These are phyloP conservation scores for Lacerta bilineata DNA, from an alignment of 2,797 vertebrate species.

Conservation along the genomic window DNA sequence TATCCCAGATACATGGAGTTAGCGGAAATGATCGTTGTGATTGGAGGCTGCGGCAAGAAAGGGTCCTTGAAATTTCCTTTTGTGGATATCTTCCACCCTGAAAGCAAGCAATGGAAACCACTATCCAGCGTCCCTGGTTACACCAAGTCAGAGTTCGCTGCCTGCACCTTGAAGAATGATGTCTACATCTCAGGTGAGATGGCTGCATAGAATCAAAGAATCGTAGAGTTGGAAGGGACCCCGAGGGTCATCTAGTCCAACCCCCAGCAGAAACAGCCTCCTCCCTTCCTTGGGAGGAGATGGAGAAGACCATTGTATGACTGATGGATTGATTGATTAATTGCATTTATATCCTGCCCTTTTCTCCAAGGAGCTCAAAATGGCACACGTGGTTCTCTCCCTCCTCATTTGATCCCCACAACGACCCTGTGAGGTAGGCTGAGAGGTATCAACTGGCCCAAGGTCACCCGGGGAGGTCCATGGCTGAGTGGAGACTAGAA, in stretches of 20 bases:
- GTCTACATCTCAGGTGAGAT: conserved; percentile 85
- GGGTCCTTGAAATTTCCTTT: conserved; percentile 81
- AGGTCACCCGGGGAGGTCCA: too few species aligned
- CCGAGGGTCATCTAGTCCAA: too few species aligned
- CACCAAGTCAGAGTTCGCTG: conserved; percentile 83
- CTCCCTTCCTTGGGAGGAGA: background rate
- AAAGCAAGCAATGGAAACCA: conserved; percentile 78
- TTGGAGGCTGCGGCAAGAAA: conserved; percentile 84
- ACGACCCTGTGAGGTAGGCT: too few species aligned
- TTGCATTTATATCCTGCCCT: too few species aligned
- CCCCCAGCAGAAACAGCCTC: background rate
- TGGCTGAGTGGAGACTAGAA: too few species aligned
- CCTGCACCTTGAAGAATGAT: conserved; percentile 84
- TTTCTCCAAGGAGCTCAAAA: too few species aligned
- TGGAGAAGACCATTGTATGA: background rate
- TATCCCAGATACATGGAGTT: conserved; percentile 80
- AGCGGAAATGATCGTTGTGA: conserved; percentile 83
- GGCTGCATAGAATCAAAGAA: background rate
- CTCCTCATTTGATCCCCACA: too few species aligned
- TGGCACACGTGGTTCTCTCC: too few species aligned
- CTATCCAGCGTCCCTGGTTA: conserved; percentile 82
- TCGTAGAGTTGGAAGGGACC: too few species aligned
- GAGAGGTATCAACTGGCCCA: too few species aligned
- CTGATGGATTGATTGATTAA: too few species aligned
- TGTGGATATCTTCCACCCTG: conserved; percentile 78